These are phyloP conservation scores for Caerostris extrusa DNA, from an alignment of 1,140 invertebrate species.

Conservation along the genomic window DNA sequence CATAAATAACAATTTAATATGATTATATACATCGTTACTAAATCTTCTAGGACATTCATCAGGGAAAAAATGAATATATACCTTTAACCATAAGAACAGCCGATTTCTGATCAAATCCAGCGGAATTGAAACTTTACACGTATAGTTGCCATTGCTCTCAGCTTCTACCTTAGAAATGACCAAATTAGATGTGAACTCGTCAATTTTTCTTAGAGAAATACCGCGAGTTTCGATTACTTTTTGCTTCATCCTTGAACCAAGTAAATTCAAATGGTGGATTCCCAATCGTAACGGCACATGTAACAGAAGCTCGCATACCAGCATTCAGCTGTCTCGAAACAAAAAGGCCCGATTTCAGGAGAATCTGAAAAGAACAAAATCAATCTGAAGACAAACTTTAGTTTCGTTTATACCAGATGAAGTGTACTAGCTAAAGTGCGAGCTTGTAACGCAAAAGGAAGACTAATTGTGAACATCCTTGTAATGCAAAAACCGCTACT, in stretches of 20 bases:
- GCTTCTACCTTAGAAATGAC: conserved; percentile 57
- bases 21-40: too few relatives aligned
- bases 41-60: too few relatives aligned
- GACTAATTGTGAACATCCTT: too few relatives aligned
- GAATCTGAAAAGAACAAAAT: background rate
- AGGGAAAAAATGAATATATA: background rate
- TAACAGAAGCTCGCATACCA: background rate
- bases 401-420: too few relatives aligned
- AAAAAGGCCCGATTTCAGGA: background rate
- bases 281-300: background rate
- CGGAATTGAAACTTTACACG: conserved; percentile 77
- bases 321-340: background rate
- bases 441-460: too few relatives aligned
- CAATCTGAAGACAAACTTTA: background rate
- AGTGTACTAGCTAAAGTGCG: too few relatives aligned
- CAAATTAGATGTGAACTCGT: conserved; percentile 80
- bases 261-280: conserved; percentile 77
- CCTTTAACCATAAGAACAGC: conserved; percentile 12
- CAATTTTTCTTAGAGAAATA: conserved; percentile 18
- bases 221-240: background rate
- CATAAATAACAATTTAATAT: too few relatives aligned
- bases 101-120: conserved; percentile 55
- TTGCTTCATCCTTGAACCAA: conserved; percentile 77
- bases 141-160: conserved; percentile 78
- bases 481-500: too few relatives aligned